Base-by-base conservation (phyloP, 2,888 invertebrate species). In the Petrophora chlorosata region DNA sequence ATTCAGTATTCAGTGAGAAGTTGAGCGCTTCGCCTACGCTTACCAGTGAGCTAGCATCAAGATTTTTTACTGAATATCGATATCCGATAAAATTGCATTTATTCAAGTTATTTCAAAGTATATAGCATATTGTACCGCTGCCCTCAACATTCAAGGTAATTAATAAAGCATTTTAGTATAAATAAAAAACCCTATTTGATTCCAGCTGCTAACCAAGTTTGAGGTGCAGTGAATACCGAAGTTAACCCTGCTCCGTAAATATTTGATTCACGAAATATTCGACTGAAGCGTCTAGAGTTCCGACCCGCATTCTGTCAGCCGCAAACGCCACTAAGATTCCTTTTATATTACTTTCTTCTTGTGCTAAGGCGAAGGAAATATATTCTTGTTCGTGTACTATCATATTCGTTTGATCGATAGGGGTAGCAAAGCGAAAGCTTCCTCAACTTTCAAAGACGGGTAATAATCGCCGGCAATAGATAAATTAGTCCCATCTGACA, bases 1-100 rank as follows among this genome's bases (percentile, higher is more conserved):
- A 77, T 79, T 77, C 71, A 78, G 75, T 78, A 74, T 74, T 73
- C 71, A 69, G 58, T 67, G 68, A 49, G 65, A 66, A 72, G 67
- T 73, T 62, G 60, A 65, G 55, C 56, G 60, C 42, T 53, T 34
- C 53, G 57, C 48, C 50, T 56, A 56, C 62, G 58, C 47, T 57
- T 59, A 48, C 62, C 51, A 58, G 41, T 62, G 53, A 46, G 40
- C 33, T 56, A 56, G 53, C 53, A 54, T 52, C 46, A 49, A 56
- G 42, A 53, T 40, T 53, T 65, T 69, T 60, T 60, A 65, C 60
- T 65, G 52, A 53, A 60, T 61, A 63, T 60, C 49, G 55, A 56
- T 46, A 41, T 16, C 53, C 34, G 26, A 46, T 41, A 43, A 59
- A 63, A 61, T 62, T 58, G 51, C 53, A 53, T 46, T 30, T 12